phyloP scores from a whole-genome alignment of 2,113 vertebrate genomes.

The Lagopus muta region DNA sequence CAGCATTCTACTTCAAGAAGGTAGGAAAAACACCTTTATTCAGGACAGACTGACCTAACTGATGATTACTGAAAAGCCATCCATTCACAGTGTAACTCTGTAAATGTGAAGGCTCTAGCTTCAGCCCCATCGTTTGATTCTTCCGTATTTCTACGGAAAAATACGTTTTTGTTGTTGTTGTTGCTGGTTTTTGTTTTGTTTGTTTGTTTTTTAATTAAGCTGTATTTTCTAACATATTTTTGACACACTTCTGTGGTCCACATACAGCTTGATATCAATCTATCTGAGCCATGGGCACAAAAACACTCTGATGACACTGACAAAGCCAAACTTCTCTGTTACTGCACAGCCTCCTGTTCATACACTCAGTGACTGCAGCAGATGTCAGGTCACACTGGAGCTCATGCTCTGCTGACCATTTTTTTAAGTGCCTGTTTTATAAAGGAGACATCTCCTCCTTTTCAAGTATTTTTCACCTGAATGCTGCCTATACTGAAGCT shows the following conservation, averaged over 20 bases:
- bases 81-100: not conserved
- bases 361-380: rapidly evolving
- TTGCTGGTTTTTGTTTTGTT: too few relatives aligned
- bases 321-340: not conserved
- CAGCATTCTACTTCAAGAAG: not conserved
- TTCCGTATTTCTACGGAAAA: not conserved
- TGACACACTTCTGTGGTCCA: not conserved
- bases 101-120: not conserved
- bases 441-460: not conserved
- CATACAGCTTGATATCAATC: not conserved
- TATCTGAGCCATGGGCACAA: not conserved
- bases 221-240: not conserved
- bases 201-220: not conserved
- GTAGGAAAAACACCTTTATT: not conserved
- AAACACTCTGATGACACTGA: not conserved
- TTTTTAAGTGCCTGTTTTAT: not conserved
- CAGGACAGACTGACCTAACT: not conserved
- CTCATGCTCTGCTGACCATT: not conserved
- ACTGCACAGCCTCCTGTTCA: not conserved
- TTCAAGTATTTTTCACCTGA: not conserved
- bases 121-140: rapidly evolving
- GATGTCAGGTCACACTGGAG: not conserved
- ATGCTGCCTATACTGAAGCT: not conserved
- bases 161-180: too few relatives aligned
- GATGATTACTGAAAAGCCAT: not conserved